Evolutionary conservation across 2,113 vertebrate species (phyloP), one percentile per base, ranked within the genome.

Genomic region (Geococcyx californianus): DNA sequence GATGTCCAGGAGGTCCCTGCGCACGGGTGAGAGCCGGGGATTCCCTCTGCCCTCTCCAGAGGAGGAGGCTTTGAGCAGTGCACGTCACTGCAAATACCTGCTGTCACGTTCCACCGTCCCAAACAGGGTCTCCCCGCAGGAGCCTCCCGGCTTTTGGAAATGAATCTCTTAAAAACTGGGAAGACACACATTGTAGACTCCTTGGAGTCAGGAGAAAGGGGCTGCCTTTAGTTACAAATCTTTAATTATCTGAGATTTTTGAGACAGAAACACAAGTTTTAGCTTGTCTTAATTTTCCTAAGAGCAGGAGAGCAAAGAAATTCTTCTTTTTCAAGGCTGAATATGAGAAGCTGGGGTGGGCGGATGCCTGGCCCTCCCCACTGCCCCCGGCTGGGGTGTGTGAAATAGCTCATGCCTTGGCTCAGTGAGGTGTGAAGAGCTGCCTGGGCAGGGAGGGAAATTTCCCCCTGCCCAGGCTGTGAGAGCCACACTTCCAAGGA

Each of bases 1-100:
- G 24, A 3, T 56, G 33, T 23, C 51, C 0, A 0, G 3, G 33
- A 36, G 34, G 4, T 69, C 34, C 42, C 72, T 12, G 19, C 11
- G 7, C 17, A 9, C 0, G 26, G 7, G 36, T 1, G 1, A 0
- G 3, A 66, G 78, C 45, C 45, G 21, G 44, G 0, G 52, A 31
- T 67, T 62, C 25, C 33, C 54, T 63, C n/a, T 1, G 3, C 19
- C 23, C 31, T 33, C 11, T 4, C 0, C 29, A 72, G 20, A 36
- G 40, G 18, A 92, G 62, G 12, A 72, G 56, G 34, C 19, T 44
- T 83, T 73, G 1, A 7, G 76, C 68, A 86, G 49, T 11, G 25
- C 4, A 0, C 1, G 2, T 58, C 42, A 17, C 47, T 0, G 2
- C 9, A 5, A 52, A 60, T 9, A 31, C 26, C 11, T 49, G 68